Percentiles rank a stretch among this genome's conserved stretches.
Evolutionary conservation across 1,140 invertebrate genomes (phyloP).

Genomic region (Aphis craccivora): DNA sequence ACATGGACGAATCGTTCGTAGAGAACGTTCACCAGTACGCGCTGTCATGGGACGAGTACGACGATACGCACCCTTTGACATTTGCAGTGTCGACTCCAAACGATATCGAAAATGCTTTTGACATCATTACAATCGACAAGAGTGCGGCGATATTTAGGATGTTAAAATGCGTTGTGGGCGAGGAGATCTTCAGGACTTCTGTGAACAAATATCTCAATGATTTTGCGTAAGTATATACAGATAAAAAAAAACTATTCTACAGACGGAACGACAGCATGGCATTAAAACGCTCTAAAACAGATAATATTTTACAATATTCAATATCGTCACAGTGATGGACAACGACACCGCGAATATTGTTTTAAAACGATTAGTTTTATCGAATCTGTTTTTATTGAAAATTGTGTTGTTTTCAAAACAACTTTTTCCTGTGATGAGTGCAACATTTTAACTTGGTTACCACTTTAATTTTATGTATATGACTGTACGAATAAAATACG

Average conservation of each 20-base stretch:
- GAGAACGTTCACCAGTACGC: conserved; percentile 65
- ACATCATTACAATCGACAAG: conserved; percentile 90
- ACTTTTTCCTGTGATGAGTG: background rate
- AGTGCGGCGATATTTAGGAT: conserved; percentile 78
- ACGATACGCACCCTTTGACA: conserved; percentile 83
- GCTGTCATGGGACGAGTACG: conserved; percentile 65
- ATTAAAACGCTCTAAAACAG: no score
- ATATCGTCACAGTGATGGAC: no score
- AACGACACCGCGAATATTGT: background rate
- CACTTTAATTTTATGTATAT: background rate
- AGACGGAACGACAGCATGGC: no score
- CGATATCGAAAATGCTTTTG: conserved; percentile 93
- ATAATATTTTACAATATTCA: no score
- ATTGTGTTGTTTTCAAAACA: background rate
- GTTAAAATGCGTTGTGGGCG: conserved; percentile 75
- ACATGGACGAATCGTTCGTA: conserved; percentile 64
- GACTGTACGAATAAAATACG: background rate
- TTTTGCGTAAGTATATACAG: background rate
- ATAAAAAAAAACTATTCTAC: no score
- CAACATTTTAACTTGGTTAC: background rate
- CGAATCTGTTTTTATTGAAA: background rate
- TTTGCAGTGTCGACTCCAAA: conserved; percentile 85
- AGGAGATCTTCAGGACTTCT: conserved; percentile 69
- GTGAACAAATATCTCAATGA: background rate
- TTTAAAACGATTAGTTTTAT: background rate